phyloP scores from a whole-genome alignment of 1,140 invertebrate genomes.

The Uloborus diversus region DNA sequence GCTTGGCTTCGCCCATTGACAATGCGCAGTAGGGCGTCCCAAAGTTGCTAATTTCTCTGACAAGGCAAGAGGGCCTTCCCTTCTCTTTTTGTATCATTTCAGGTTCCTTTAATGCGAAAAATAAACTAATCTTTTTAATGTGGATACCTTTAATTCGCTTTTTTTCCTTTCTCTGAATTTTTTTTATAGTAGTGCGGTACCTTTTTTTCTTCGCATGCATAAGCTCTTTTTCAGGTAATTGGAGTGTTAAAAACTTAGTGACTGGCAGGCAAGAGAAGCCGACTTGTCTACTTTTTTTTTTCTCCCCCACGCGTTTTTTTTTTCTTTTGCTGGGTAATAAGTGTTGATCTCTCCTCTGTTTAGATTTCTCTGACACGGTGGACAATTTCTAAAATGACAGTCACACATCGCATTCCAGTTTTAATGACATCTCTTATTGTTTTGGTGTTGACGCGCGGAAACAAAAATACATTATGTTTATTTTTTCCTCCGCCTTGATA shows the following conservation, averaged over 20 bases:
- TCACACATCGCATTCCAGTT: neutral
- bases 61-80: slow-evolving; percentile 17
- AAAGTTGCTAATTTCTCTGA: slow-evolving; percentile 46
- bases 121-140: slow-evolving; percentile 57
- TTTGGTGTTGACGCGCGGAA: slow-evolving; percentile 6
- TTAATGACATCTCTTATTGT: slow-evolving; percentile 22
- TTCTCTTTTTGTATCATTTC: slow-evolving; percentile 52
- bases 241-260: slow-evolving; percentile 47
- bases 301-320: neutral
- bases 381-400: slow-evolving; percentile 40
- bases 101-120: slow-evolving; percentile 48
- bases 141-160: slow-evolving; percentile 53
- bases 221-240: slow-evolving; percentile 48
- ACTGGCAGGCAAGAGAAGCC: slow-evolving; percentile 28
- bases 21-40: slow-evolving; percentile 30
- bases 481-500: neutral
- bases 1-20: slow-evolving; percentile 28
- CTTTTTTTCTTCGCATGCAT: slow-evolving; percentile 3
- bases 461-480: neutral
- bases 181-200: neutral
- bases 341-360: slow-evolving; percentile 43
- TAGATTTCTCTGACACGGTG: slow-evolving; percentile 39
- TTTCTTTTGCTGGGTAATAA: slow-evolving; percentile 2
- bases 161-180: slow-evolving; percentile 15
- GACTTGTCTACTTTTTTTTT: slow-evolving; percentile 30